Evolutionary conservation across 2,113 vertebrate genomes (phyloP).

Genomic region (Ia io): DNA sequence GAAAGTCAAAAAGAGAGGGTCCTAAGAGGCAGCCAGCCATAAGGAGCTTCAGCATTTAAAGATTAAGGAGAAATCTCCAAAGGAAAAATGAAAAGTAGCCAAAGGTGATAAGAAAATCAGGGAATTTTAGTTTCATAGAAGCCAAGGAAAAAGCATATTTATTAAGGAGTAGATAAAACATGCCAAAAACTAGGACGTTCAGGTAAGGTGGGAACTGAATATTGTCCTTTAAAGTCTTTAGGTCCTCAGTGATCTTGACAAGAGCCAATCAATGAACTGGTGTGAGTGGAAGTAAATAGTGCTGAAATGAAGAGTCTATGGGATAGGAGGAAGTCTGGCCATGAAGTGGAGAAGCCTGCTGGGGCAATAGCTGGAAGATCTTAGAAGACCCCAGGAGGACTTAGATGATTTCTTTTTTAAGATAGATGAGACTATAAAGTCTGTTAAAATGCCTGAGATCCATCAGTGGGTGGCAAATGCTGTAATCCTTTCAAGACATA

Average conservation of each 20-base stretch:
- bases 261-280: background rate
- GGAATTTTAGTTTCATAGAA: background rate
- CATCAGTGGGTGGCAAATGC: background rate
- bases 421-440: background rate
- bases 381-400: background rate
- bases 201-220: background rate
- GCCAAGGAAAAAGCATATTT: background rate
- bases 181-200: background rate
- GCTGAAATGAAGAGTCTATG: background rate
- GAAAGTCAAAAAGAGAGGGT: background rate
- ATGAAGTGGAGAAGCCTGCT: background rate
- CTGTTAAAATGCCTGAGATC: background rate
- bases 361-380: slow-evolving; percentile 3
- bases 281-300: background rate
- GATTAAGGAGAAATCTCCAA: background rate
- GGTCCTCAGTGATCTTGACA: background rate
- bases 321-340: background rate
- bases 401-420: background rate
- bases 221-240: background rate
- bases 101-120: background rate
- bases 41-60: background rate
- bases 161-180: background rate
- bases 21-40: background rate
- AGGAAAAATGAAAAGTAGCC: background rate
- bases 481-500: background rate